phyloP scores from a whole-genome alignment of 2,113 vertebrate species.

The Dunckerocampus dactyliophorus region DNA sequence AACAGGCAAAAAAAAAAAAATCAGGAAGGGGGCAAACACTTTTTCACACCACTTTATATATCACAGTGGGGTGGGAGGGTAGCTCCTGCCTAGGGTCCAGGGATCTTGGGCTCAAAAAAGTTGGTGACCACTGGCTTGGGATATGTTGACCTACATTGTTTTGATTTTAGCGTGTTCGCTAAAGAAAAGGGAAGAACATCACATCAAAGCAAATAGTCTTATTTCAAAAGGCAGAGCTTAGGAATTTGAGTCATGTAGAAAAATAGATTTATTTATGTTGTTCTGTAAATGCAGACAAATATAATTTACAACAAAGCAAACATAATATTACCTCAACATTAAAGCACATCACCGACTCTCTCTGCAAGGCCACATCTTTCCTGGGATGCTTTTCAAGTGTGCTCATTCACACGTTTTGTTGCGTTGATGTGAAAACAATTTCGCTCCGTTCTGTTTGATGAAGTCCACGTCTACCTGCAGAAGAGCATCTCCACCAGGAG shows the following conservation, averaged over 20 bases:
- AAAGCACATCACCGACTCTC: background rate
- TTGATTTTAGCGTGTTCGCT: no score
- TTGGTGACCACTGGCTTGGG: no score
- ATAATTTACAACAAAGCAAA: conserved; percentile 41
- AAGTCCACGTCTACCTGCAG: conserved; percentile 45
- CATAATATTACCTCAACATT: conserved; percentile 4
- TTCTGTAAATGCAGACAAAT: conserved; percentile 27
- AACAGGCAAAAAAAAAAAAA: no score
- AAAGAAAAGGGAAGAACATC: no score
- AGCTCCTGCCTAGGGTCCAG: no score
- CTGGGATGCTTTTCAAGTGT: conserved; percentile 2
- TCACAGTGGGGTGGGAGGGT: no score
- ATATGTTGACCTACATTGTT: no score
- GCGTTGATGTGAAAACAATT: background rate
- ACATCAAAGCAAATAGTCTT: background rate
- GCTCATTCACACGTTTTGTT: background rate
- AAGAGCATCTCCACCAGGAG: conserved; percentile 84
- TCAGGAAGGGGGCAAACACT: no score
- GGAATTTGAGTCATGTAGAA: conserved; percentile 41
- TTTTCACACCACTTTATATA: no score
- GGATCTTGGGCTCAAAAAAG: no score
- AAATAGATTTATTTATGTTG: conserved; percentile 70
- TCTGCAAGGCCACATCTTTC: conserved; percentile 4
- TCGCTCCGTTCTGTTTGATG: background rate
- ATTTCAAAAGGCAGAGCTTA: background rate